Evolutionary conservation across 2,888 invertebrate species (phyloP), one percentile per base, ranked within the genome.

Genomic region (Camponotus fellah): DNA sequence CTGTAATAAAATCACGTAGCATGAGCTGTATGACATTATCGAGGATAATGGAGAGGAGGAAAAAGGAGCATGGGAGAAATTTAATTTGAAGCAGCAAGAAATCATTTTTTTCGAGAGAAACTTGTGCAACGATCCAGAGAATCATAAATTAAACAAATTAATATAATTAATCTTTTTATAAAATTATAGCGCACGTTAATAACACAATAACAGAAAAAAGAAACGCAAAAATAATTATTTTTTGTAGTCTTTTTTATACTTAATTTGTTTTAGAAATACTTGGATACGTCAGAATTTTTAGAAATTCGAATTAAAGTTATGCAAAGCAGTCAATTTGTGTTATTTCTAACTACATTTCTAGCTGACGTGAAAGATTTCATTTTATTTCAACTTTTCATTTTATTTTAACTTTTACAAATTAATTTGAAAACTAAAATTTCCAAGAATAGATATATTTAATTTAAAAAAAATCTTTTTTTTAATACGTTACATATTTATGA

Each of bases 1-100:
- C 58, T 53, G 53, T 53, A 46, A 65, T 72, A 72, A 82, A 82
- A 72, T 72, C 64, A 49, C 3, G 32, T 9, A 37, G 43, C 72
- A 9, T 43, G 21, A 79, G 8, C 34, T 2, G 10, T 9, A 49
- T 10, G n/a, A 40, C 34, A 40, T 65, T 37, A 58, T n/a, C 26
- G 40, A 76, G 32, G 26, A 37, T 9, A 2, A 64, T 0, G 8
- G 12, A 34, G 12, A 21, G 32, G 26, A 2, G 5, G 34, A 72
- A 49, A 14, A 37, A n/a, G 17, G 3, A 49, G 0, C 10, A 43
- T 46, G 37, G n/a, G n/a, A 62, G 37, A 77, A 53, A n/a, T 56
- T 56, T 26, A 17, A 10, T n/a, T 66, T 37, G 12, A 4, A 43
- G 32, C 34, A 37, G 21, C 2, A 26, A 14, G 14, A 65, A 3